phyloP scores from a whole-genome alignment of 1,140 invertebrate species.

The Chelonus insularis region DNA sequence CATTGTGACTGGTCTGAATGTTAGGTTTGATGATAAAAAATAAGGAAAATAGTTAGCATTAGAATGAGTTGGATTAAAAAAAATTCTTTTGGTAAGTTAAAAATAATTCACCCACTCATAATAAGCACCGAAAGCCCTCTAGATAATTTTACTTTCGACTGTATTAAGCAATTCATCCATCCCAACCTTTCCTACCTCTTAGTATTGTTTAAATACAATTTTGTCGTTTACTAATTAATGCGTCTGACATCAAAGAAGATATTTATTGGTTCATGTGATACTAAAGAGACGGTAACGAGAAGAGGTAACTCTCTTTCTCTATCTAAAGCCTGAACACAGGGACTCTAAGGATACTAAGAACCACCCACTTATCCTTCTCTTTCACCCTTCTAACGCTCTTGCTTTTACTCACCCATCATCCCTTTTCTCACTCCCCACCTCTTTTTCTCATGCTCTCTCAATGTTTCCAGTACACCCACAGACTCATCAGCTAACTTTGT shows the following conservation, averaged over 20 bases:
- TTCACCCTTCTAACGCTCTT: neutral
- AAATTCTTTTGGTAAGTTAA: no score
- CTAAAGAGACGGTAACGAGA: constrained; percentile 61
- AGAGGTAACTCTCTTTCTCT: constrained; percentile 51
- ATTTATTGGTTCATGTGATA: constrained; percentile 63
- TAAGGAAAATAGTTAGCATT: no score
- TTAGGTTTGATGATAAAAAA: no score
- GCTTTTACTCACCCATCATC: constrained; percentile 9
- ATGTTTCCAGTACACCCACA: constrained; percentile 8
- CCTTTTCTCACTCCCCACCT: neutral
- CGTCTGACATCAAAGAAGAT: constrained; percentile 61
- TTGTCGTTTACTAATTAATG: constrained; percentile 64
- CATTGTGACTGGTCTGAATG: no score
- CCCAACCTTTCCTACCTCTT: constrained; percentile 25
- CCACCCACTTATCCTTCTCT: neutral
- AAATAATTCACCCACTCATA: no score
- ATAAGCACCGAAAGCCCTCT: no score
- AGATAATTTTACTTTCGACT: no score
- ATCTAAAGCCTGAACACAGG: neutral
- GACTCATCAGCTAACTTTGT: no score
- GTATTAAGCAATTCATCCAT: neutral
- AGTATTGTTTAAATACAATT: constrained; percentile 63
- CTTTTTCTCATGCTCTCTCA: constrained; percentile 23
- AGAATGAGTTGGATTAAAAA: no score
- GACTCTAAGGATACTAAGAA: neutral